Evolutionary conservation across 2,888 invertebrate genomes (phyloP), one percentile per base, ranked within the genome.

Genomic region (Polyommatus icarus): DNA sequence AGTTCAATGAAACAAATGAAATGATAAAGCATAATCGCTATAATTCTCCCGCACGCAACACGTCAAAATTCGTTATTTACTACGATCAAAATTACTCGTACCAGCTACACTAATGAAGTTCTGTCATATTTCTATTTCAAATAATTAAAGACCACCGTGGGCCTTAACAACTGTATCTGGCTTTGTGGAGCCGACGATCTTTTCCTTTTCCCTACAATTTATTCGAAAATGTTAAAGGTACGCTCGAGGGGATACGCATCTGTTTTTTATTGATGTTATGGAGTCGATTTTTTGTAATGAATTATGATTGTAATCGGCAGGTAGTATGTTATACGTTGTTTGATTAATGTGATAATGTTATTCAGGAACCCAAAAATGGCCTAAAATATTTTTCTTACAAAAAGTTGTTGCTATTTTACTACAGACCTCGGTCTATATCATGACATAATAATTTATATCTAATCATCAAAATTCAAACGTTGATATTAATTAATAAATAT

Each of bases 221-320:
- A 91, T 91, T 90, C 88, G 89, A 89, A 90, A 90, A 90, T 86
- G 87, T 89, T 88, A 86, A 88, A 88, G 85, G 85, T 87, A 81
- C 83, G 82, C 83, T 83, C 84, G 82, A 80, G 85, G 87, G 89
- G 85, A 85, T 84, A 84, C 83, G 82, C 91, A 90, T 92, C 90
- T 91, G 92, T 90, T 91, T 89, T 83, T 90, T 91, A 91, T 93
- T 92, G 92, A 93, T 92, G 91, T 89, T 89, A 91, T 89, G 88
- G 87, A 88, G 57, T 84, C 86, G 87, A 89, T 90, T 87, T 88
- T 91, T 90, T 88, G 87, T 88, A 90, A 91, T 90, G 89, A 90
- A 91, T 91, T 92, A 91, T 89, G 88, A 84, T 88, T 87, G 87
- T 88, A 87, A 89, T 87, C 87, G 86, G 79, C 80, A 76, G 85